Evolutionary conservation across 2,113 vertebrate species (phyloP).

Genomic region (Ginglymostoma cirratum): DNA sequence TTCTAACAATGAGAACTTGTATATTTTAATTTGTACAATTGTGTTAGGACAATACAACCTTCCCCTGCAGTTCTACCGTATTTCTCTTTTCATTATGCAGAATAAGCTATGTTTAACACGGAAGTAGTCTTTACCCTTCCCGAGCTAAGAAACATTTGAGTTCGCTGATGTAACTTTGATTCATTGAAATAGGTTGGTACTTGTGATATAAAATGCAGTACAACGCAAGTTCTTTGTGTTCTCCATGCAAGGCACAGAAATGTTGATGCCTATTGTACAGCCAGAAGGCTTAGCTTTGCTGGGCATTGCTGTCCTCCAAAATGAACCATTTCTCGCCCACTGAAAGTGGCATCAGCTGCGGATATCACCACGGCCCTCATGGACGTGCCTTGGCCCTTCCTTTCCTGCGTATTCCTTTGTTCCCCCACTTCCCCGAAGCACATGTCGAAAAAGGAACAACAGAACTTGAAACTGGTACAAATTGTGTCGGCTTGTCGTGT

Average conservation of each 20-base stretch:
- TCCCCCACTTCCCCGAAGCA: background rate
- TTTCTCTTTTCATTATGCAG: background rate
- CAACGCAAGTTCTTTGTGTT: background rate
- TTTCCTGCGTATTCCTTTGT: background rate
- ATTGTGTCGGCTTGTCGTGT: background rate
- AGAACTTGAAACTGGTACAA: background rate
- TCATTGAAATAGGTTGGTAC: background rate
- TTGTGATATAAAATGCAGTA: background rate
- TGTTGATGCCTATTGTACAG: background rate
- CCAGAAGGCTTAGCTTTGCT: background rate
- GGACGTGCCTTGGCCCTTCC: background rate
- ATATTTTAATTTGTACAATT: background rate
- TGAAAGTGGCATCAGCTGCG: background rate
- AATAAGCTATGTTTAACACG: background rate
- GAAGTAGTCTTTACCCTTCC: background rate
- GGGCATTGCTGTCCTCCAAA: background rate
- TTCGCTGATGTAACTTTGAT: background rate
- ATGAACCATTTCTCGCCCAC: background rate
- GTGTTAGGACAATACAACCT: background rate
- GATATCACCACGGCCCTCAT: background rate
- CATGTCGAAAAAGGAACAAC: background rate
- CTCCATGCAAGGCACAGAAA: background rate
- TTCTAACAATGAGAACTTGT: background rate
- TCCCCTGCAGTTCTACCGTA: background rate
- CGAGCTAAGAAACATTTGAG: background rate